phyloP scores from a whole-genome alignment of 1,140 invertebrate genomes.

The Camponotus floridanus region DNA sequence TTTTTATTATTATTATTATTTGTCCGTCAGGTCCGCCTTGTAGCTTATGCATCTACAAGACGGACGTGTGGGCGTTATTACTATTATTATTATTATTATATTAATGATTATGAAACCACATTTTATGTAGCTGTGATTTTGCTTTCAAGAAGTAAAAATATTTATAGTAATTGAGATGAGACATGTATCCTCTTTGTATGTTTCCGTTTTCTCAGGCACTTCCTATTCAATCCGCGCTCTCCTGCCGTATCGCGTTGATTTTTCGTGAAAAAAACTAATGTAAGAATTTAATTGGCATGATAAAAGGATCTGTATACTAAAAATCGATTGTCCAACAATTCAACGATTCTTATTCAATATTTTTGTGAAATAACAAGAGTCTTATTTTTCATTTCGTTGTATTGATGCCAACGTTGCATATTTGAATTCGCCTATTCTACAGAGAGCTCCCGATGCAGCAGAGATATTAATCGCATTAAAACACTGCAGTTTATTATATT shows the following conservation, averaged over 20 bases:
- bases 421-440: background rate
- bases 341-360: background rate
- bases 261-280: background rate
- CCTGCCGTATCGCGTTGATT: background rate
- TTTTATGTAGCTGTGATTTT: slow-evolving; percentile 87
- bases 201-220: background rate
- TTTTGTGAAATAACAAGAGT: background rate
- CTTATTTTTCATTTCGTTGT: background rate
- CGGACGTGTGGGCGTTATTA: slow-evolving; percentile 57
- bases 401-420: slow-evolving; percentile 25
- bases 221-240: background rate
- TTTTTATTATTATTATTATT: slow-evolving; percentile 78
- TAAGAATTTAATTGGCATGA: background rate
- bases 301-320: background rate
- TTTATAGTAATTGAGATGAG: slow-evolving; percentile 82
- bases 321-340: background rate
- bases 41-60: slow-evolving; percentile 21
- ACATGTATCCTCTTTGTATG: background rate
- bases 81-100: slow-evolving; percentile 74
- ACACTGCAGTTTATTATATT: background rate
- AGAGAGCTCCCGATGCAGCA: background rate
- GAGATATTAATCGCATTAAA: slow-evolving; percentile 4
- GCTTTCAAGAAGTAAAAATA: slow-evolving; percentile 86
- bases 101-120: slow-evolving; percentile 83
- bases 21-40: slow-evolving; percentile 20